A percentile compares a stretch with the other conserved stretches of the same genome.
Conservation (phyloP, 1,140 invertebrate genomes). For the Battus philenor region DNA sequence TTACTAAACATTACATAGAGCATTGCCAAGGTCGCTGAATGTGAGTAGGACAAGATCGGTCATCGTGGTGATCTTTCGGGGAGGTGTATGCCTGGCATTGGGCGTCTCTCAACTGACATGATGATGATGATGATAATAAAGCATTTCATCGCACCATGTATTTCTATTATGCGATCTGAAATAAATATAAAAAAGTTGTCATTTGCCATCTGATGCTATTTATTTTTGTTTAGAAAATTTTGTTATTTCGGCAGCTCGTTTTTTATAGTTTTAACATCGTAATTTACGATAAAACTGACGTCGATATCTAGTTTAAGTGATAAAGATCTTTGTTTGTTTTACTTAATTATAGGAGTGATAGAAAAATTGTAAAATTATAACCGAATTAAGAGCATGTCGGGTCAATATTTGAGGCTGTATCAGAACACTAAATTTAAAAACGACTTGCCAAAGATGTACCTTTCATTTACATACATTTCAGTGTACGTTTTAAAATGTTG, state of each 20-base stretch:
- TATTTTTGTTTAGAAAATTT: neutral
- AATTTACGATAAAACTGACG: conserved; percentile 2
- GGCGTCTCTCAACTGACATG: too few relatives aligned
- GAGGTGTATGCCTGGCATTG: too few relatives aligned
- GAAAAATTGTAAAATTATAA: conserved; percentile 4
- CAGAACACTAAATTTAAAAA: conserved; percentile 29
- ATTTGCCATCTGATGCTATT: neutral
- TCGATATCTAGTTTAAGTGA: conserved; percentile 9
- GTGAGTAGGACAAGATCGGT: too few relatives aligned
- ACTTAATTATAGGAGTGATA: conserved; percentile 3
- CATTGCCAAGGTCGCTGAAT: too few relatives aligned
- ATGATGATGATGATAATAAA: too few relatives aligned
- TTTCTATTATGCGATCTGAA: conserved; percentile 4
- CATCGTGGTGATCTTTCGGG: too few relatives aligned
- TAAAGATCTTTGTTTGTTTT: conserved; percentile 11
- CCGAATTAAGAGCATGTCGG: conserved; percentile 8
- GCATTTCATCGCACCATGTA: too few relatives aligned
- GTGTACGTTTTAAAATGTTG: conserved; percentile 36
- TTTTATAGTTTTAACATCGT: conserved; percentile 6
- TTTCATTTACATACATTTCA: conserved; percentile 35
- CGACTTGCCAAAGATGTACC: conserved; percentile 70
- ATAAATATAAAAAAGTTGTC: neutral
- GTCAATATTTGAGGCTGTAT: conserved; percentile 11
- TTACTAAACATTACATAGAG: too few relatives aligned
- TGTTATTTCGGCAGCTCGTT: neutral